Percentiles rank a stretch among this genome's conserved stretches.
phyloP scores from a whole-genome alignment of 2,888 invertebrate species.

The Morinoia aosen region DNA sequence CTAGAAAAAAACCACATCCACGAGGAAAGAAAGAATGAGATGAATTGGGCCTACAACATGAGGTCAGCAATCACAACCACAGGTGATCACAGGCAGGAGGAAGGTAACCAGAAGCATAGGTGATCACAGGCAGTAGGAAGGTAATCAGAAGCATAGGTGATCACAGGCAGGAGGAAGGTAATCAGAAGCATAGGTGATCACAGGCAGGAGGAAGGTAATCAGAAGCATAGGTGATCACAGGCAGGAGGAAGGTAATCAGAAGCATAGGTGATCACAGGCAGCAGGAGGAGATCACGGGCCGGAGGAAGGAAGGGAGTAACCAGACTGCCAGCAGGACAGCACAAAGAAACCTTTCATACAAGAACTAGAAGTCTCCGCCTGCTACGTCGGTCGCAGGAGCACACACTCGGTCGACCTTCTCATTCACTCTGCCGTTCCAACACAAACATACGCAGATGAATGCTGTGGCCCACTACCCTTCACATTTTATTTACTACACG shows the following conservation, averaged over 20 bases:
- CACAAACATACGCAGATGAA: neutral
- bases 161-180: neutral
- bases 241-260: neutral
- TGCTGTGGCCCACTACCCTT: neutral
- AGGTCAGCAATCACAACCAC: too few species aligned
- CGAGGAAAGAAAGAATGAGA: too few species aligned
- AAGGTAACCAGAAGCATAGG: neutral
- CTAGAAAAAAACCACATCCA: too few species aligned
- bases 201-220: neutral
- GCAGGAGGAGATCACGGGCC: neutral
- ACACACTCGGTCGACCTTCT: neutral
- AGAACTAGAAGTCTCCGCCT: conserved; percentile 28
- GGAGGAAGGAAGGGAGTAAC: neutral
- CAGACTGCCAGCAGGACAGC: neutral
- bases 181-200: neutral
- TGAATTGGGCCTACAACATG: too few species aligned
- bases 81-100: too few species aligned
- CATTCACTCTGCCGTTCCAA: conserved; percentile 1
- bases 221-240: neutral
- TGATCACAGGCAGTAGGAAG: neutral
- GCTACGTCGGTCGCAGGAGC: neutral
- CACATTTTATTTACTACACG: neutral
- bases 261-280: neutral
- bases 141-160: neutral
- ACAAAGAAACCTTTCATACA: neutral